phyloP scores from a whole-genome alignment of 2,888 invertebrate genomes.

The Malachius bipustulatus region DNA sequence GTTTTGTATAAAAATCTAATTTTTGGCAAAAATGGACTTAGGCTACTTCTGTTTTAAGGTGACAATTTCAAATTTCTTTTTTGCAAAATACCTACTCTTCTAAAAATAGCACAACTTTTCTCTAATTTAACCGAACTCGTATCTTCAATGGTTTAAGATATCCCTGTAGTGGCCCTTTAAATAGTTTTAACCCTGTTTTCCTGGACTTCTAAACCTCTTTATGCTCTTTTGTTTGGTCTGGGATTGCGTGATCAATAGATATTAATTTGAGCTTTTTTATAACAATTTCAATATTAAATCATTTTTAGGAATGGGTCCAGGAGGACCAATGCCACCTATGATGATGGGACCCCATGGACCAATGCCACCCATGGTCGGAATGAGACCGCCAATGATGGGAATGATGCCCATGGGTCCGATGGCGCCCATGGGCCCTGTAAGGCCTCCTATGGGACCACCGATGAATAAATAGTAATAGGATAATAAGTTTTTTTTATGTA shows the following conservation, averaged over 20 bases:
- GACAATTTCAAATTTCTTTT: too few species aligned
- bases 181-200: too few species aligned
- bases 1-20: too few species aligned
- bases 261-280: constrained; percentile 3
- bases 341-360: constrained; percentile 62
- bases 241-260: constrained; percentile 14
- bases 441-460: constrained; percentile 47
- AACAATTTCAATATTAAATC: constrained; percentile 8
- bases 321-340: constrained; percentile 43
- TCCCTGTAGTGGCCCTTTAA: too few species aligned
- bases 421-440: constrained; percentile 57
- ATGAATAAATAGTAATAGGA: not conserved
- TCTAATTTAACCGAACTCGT: too few species aligned
- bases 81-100: too few species aligned
- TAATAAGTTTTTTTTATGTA: not conserved
- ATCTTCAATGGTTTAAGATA: too few species aligned
- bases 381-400: constrained; percentile 69
- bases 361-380: constrained; percentile 69
- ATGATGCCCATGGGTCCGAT: constrained; percentile 66
- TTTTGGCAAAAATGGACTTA: too few species aligned
- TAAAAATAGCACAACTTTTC: too few species aligned
- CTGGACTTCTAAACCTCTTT: too few species aligned
- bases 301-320: constrained; percentile 35
- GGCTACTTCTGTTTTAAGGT: too few species aligned
- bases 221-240: constrained; percentile 7